phyloP scores from a whole-genome alignment of 2,888 invertebrate genomes.

The Mimas tiliae region DNA sequence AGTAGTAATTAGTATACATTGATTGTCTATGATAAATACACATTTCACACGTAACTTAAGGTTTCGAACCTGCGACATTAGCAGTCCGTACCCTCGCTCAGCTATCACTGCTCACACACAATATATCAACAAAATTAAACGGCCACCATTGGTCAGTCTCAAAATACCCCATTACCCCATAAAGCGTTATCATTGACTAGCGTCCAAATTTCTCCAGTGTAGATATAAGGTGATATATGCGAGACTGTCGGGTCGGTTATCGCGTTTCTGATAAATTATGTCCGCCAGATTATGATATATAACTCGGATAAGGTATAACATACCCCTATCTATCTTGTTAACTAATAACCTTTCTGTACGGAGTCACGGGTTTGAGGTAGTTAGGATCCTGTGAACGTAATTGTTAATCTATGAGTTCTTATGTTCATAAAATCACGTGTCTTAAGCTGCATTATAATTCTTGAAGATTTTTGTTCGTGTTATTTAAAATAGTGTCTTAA shows the following conservation, averaged over 20 bases:
- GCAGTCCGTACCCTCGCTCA: no score
- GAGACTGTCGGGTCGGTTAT: constrained; percentile 39
- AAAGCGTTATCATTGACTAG: constrained; percentile 26
- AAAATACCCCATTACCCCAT: constrained; percentile 18
- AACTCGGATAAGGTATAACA: constrained; percentile 32
- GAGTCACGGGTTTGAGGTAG: constrained; percentile 1
- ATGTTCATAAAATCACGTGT: neutral
- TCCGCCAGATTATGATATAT: constrained; percentile 48
- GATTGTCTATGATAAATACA: no score
- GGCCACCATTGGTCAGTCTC: constrained; percentile 1
- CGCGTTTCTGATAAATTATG: constrained; percentile 52
- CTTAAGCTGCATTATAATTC: no score
- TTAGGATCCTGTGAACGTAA: constrained; percentile 10
- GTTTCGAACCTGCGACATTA: no score
- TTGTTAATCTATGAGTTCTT: constrained; percentile 6
- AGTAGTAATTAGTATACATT: no score
- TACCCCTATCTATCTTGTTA: constrained; percentile 30
- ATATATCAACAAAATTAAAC: neutral
- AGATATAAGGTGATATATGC: constrained; percentile 40
- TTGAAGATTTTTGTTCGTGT: neutral
- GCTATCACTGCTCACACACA: no score
- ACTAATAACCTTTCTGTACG: constrained; percentile 28
- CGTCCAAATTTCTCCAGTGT: constrained; percentile 24
- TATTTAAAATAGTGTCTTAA: no score
- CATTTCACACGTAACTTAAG: no score